A percentile compares a stretch with the other conserved stretches of the same genome.
phyloP scores from a whole-genome alignment of 2,113 vertebrate genomes.

The Montifringilla adamsi region DNA sequence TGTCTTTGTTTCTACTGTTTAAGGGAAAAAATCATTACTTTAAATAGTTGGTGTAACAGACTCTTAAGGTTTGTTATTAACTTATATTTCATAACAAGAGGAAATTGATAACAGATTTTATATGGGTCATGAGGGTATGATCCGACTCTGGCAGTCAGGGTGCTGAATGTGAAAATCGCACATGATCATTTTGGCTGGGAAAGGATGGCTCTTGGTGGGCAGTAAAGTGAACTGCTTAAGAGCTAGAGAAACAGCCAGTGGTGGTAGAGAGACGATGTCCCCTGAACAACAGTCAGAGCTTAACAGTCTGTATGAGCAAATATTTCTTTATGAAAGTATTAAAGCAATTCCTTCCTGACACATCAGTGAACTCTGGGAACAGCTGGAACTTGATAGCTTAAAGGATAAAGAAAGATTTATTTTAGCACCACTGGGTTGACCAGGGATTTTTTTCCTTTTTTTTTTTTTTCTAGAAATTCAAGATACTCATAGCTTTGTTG shows the following conservation, averaged over 20 bases:
- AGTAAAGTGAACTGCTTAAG: neutral
- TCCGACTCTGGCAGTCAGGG: neutral
- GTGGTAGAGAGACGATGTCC: neutral
- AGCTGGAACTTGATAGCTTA: conserved; percentile 24
- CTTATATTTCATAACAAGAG: neutral
- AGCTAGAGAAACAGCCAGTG: neutral
- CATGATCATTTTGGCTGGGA: neutral
- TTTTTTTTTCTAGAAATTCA: neutral
- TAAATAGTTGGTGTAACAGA: neutral
- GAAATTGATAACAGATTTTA: conserved; percentile 26
- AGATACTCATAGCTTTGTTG: neutral
- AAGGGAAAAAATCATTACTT: neutral
- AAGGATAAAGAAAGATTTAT: conserved; percentile 25
- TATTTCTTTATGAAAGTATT: neutral
- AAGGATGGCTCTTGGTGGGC: neutral
- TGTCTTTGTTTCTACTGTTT: conserved; percentile 9
- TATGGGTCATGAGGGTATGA: neutral
- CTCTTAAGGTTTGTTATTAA: conserved; percentile 3
- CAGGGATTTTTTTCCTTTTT: neutral
- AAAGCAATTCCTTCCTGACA: conserved; percentile 22
- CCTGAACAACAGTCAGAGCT: neutral
- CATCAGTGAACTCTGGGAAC: neutral
- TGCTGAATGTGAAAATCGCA: neutral
- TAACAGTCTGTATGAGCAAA: neutral
- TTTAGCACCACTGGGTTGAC: neutral